These are phyloP conservation scores for Pelagia noctiluca DNA, from an alignment of 30 jellyfish, hydroid and myxozoan species.

Conservation along the genomic window DNA sequence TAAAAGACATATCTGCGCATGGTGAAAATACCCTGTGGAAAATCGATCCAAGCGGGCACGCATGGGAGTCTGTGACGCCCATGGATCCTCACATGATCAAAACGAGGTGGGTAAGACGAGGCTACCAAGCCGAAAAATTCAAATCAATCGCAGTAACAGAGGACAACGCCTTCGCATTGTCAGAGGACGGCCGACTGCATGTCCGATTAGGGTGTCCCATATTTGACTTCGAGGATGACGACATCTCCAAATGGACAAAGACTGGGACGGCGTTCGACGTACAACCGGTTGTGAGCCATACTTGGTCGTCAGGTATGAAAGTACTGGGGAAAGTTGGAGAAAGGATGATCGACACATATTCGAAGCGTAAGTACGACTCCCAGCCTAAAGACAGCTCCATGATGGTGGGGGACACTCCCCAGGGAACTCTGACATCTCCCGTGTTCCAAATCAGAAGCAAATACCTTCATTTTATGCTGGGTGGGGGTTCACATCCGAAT, in stretches of 20 bases:
- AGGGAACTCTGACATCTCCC: constrained; percentile 70
- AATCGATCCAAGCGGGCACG: constrained; percentile 6
- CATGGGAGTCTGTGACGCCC: constrained; percentile 24
- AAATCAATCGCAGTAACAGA: constrained; percentile 19
- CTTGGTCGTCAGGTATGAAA: not conserved
- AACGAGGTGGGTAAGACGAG: constrained; percentile 31
- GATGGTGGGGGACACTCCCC: constrained; percentile 18
- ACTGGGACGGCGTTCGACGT: constrained; percentile 58
- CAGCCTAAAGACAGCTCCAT: constrained; percentile 13
- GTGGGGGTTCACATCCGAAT: constrained; percentile 53
- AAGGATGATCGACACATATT: constrained; percentile 45
- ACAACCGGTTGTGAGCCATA: constrained; percentile 53
- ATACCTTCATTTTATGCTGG: constrained; percentile 34
- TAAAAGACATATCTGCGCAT: constrained; percentile 2
- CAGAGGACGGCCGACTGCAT: constrained; percentile 1
- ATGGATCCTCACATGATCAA: not conserved
- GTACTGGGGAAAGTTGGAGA: constrained; percentile 54
- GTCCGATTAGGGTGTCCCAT: constrained; percentile 64
- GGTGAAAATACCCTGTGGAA: constrained; percentile 28
- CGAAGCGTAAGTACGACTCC: constrained; percentile 13
- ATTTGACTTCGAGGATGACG: constrained; percentile 60
- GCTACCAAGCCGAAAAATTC: constrained; percentile 7
- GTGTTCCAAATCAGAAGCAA: constrained; percentile 45
- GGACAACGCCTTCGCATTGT: constrained; percentile 14
- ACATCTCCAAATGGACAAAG: constrained; percentile 31